Evolutionary conservation across 2,113 vertebrate genomes (phyloP), one percentile per base, ranked within the genome.

Genomic region (Hyperopisus bebe): DNA sequence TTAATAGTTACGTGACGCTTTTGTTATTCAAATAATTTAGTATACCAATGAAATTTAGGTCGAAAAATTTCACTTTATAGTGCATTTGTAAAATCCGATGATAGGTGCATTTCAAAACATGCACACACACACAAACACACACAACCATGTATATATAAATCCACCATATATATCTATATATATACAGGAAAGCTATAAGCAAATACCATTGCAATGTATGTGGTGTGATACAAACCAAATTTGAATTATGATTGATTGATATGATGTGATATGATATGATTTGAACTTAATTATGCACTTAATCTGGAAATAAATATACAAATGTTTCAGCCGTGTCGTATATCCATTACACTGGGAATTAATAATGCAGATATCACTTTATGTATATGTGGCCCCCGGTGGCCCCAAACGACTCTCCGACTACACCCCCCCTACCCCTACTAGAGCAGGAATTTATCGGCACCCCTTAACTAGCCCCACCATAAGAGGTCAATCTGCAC

Each of bases 331-430:
- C 21, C 55, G n/a, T n/a, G n/a, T n/a, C 6, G 21, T 58, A n/a
- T 55, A 58, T 24, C 0, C 55, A 58, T n/a, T 24, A 24, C 5
- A 58, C 0, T 24, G 5, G 0, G 0, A 19, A 55, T 6, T 0
- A 55, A 21, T 1, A 55, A 55, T 21, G 19, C 0, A 55, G 53
- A 1, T 55, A 2, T 8, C 1, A 58, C 21, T 58, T 58, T 58
- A n/a, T n/a, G 55, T 24, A n/a, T 58, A 58, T n/a, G n/a, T n/a
- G n/a, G n/a, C n/a, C n/a, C n/a, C n/a, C n/a, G n/a, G n/a, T n/a
- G n/a, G n/a, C n/a, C n/a, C n/a, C n/a, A n/a, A n/a, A n/a, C n/a
- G n/a, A n/a, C n/a, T n/a, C n/a, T n/a, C n/a, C n/a, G n/a, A n/a
- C n/a, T n/a, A n/a, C n/a, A n/a, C n/a, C n/a, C n/a, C n/a, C n/a